phyloP scores from a whole-genome alignment of 1,140 invertebrate genomes.

The Uloborus diversus region DNA sequence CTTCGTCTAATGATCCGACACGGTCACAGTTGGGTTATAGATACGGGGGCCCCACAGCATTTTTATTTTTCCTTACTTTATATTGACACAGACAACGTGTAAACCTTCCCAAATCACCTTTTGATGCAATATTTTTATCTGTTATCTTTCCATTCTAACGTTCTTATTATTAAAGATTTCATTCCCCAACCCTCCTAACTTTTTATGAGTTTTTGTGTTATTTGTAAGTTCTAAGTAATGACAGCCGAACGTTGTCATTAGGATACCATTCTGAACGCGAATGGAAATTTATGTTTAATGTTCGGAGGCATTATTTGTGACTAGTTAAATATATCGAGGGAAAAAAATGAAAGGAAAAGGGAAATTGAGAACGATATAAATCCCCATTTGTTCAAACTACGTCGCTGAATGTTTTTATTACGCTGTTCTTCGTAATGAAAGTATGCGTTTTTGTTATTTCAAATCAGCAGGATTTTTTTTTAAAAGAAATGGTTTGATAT shows the following conservation, averaged over 20 bases:
- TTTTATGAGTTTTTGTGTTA: neutral
- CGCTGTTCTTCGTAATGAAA: neutral
- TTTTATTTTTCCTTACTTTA: neutral
- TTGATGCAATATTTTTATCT: slow-evolving; percentile 5
- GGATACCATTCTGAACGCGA: neutral
- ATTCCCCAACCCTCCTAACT: too few relatives aligned
- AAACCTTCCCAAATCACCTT: slow-evolving; percentile 18
- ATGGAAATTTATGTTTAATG: neutral
- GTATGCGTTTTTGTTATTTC: too few relatives aligned
- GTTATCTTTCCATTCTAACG: neutral
- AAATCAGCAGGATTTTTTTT: too few relatives aligned
- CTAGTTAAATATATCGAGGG: neutral
- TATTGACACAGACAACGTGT: slow-evolving; percentile 12
- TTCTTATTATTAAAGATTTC: neutral
- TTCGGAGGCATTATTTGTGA: neutral
- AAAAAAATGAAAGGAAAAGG: neutral
- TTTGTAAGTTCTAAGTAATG: neutral
- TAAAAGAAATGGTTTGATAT: too few relatives aligned
- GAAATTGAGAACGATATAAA: neutral
- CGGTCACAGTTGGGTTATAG: too few relatives aligned
- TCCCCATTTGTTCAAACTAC: neutral
- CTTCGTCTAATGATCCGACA: slow-evolving; percentile 7
- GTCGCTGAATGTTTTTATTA: neutral
- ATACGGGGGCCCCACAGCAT: neutral
- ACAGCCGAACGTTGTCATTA: neutral